Conservation (phyloP, 2,113 vertebrate species). For the Strix aluco region DNA sequence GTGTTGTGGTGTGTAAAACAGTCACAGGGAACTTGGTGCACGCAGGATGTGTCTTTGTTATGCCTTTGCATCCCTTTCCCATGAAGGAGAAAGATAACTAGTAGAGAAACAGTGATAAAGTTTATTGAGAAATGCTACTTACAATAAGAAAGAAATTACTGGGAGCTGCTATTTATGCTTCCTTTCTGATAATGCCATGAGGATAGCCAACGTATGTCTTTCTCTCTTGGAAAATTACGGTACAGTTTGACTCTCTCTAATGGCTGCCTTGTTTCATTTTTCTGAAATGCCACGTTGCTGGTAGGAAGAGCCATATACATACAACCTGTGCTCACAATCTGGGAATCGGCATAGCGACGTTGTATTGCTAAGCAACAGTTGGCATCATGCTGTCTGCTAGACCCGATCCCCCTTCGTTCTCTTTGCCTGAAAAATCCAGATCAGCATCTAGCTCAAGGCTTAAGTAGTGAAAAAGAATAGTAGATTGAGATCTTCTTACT, state of each 20-base stretch:
- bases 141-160: neutral
- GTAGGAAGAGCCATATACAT: conserved; percentile 1
- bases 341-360: neutral
- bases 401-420: neutral
- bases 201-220: neutral
- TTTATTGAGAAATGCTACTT: neutral
- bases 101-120: neutral
- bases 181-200: neutral
- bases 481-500: neutral
- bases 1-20: neutral
- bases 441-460: neutral
- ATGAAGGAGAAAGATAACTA: neutral
- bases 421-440: neutral
- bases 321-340: conserved; percentile 30
- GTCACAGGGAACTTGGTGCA: neutral
- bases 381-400: conserved; percentile 1
- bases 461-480: neutral
- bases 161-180: neutral
- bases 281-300: conserved; percentile 39
- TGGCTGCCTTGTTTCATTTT: neutral
- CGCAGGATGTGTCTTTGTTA: neutral
- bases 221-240: neutral
- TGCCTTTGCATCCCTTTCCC: neutral
- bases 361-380: conserved; percentile 56
- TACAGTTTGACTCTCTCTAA: neutral